Percentiles rank a stretch among this genome's conserved stretches.
These are phyloP conservation scores for Gyps fulvus DNA, from an alignment of 2,113 vertebrate species.

Conservation along the genomic window DNA sequence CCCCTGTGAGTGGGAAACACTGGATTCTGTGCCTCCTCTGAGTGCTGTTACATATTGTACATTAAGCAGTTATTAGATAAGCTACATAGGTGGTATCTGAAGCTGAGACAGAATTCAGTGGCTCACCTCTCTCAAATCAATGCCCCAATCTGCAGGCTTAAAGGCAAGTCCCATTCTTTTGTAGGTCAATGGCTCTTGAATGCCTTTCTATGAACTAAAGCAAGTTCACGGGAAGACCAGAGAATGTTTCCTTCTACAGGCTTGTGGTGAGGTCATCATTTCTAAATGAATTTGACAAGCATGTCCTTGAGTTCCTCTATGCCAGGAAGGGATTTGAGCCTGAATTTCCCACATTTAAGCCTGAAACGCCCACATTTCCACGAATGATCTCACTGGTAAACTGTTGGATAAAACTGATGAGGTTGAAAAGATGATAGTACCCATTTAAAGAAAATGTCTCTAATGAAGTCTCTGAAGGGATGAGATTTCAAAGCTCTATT, in stretches of 20 bases:
- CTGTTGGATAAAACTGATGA: not conserved
- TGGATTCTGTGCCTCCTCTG: not conserved
- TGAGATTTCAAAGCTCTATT: not conserved
- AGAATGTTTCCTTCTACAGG: not conserved
- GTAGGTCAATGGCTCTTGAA: not conserved
- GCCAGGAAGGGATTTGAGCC: not conserved
- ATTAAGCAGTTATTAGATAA: not conserved
- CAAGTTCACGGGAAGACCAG: not conserved
- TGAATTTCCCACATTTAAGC: not conserved
- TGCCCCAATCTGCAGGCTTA: not conserved
- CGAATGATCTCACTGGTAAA: not conserved
- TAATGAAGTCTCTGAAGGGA: not conserved
- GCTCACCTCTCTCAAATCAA: not conserved
- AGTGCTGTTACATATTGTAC: not conserved
- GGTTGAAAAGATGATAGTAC: not conserved
- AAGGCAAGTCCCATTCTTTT: not conserved
- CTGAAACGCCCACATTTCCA: not conserved
- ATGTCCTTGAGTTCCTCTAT: not conserved
- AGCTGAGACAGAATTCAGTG: not conserved
- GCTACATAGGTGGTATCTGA: not conserved
- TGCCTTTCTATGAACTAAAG: not conserved
- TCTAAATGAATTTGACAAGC: not conserved
- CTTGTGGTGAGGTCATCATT: not conserved
- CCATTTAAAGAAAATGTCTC: not conserved
- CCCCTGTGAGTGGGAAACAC: not conserved